Base-by-base conservation (phyloP, 2,113 vertebrate genomes). In the Labrus mixtus region DNA sequence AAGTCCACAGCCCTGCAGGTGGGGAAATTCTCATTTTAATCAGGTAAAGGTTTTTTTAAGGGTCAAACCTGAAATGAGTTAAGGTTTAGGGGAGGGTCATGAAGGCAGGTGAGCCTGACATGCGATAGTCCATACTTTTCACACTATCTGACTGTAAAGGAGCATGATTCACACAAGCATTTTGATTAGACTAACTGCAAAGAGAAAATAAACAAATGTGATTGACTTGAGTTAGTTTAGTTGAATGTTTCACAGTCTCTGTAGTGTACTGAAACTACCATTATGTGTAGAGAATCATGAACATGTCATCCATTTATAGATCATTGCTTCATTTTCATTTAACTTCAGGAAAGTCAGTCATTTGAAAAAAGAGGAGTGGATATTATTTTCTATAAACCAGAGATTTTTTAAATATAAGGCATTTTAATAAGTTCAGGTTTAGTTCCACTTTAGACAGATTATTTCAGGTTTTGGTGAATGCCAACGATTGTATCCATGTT, bases 391-490 rank as follows among this genome's bases (percentile, higher is more conserved):
- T 43, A 2, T 37, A 25, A 60, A 55, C 16, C 61, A 33, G 20
- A 6, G 13, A 25, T 3, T 16, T 25, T 36, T 22, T 62, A n/a
- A n/a, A 6, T 16, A n/a, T 0, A 12, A 16, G 51, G 19, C 22
- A 36, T 82, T 73, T 45, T 39, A 33, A 58, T 73, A n/a, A 22
- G 23, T 76, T 48, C 51, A 37, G 13, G 33, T 55, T 54, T 59
- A 15, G 16, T 58, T 50, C 19, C 5, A 19, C 50, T 48, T 46
- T 45, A 23, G 11, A 46, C 7, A 58, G 48, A 53, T 73, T 75
- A 64, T 46, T 45, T 78, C 73, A 73, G 45, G 36, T 33, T 58
- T 65, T 33, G n/a, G 7, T 37, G 60, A 58, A 55, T 68, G 63
- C 76, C 60, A 63, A 19, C 10, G 5, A 67, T 71, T 48, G 56